Base-by-base conservation (phyloP, 2,797 vertebrate species). In the Macropodus opercularis region DNA sequence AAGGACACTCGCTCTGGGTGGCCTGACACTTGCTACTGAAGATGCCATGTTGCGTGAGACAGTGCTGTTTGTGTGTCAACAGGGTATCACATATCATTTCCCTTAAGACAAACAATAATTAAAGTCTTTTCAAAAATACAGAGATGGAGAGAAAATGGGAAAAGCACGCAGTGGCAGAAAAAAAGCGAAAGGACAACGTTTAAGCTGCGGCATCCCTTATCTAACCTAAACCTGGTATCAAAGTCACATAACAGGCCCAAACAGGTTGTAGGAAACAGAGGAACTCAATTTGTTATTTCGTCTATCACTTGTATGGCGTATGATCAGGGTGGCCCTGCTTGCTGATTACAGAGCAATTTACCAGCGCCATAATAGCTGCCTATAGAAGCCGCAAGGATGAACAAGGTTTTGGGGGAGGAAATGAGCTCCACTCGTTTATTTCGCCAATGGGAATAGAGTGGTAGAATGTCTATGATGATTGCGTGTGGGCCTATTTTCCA, bases 321-420 rank as follows among this genome's bases (percentile, higher is more conserved):
- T 82, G 80, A 88, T 67, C 72, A 72, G 72, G 83, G 85, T 87
- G 87, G 89, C 79, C 75, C 65, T 55, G 67, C 48, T 15, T 61
- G 36, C 75, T 86, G 83, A 89, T 90, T 89, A 90, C 74, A 89
- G 84, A 81, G 63, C 73, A 61, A 77, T 84, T 83, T 52, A 84
- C 75, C 67, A 79, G 43, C 43, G 55, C 78, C 77, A 75, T 87
- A 88, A 89, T 88, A 77, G 77, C 70, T 61, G 85, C 77, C 76
- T 84, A 80, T 77, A 63, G 65, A 66, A 83, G 67, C 87, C 87
- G 88, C 87, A 88, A 88, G 87, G 84, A 85, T 44, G 47, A 80
- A 77, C 69, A 76, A 35, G 63, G 73, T 73, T 75, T n/a, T 83
- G 69, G 38, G 31, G 74, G 46, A 70, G 66, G 77, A 86, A 85